phyloP scores from a whole-genome alignment of 2,113 vertebrate genomes.

The Lepus timidus region DNA sequence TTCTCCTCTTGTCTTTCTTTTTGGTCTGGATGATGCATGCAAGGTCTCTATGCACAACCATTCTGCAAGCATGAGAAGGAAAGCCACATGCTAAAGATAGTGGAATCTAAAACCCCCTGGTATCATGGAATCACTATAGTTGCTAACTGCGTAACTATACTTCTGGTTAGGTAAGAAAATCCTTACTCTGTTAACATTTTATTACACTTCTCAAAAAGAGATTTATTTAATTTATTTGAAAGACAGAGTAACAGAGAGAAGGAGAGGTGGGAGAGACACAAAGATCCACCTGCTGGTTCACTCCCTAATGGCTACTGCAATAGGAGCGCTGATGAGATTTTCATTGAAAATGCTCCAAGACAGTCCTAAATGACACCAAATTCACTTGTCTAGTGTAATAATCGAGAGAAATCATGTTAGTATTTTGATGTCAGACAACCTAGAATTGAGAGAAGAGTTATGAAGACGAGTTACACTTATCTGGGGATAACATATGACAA shows the following conservation, averaged over 20 bases:
- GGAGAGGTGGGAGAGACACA: too few species aligned
- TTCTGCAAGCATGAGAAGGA: neutral
- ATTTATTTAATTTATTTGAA: too few species aligned
- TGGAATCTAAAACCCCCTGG: neutral
- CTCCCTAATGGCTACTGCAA: neutral
- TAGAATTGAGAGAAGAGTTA: neutral
- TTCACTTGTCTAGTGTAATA: neutral
- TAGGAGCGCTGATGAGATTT: neutral
- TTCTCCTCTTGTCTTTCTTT: neutral
- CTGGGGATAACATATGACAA: neutral
- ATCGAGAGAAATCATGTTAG: neutral
- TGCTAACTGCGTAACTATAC: neutral
- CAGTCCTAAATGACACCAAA: neutral
- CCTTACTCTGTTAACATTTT: neutral
- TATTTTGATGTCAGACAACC: neutral
- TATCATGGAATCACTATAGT: neutral
- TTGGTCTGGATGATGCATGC: neutral
- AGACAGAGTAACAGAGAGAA: too few species aligned
- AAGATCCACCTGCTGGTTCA: too few species aligned
- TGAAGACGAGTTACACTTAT: neutral
- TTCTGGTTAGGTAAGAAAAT: slow-evolving; percentile 24
- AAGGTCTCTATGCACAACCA: neutral
- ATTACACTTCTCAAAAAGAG: neutral
- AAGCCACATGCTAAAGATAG: neutral
- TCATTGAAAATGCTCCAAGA: slow-evolving; percentile 16